phyloP scores from a whole-genome alignment of 2,113 vertebrate genomes.

The Castor canadensis region DNA sequence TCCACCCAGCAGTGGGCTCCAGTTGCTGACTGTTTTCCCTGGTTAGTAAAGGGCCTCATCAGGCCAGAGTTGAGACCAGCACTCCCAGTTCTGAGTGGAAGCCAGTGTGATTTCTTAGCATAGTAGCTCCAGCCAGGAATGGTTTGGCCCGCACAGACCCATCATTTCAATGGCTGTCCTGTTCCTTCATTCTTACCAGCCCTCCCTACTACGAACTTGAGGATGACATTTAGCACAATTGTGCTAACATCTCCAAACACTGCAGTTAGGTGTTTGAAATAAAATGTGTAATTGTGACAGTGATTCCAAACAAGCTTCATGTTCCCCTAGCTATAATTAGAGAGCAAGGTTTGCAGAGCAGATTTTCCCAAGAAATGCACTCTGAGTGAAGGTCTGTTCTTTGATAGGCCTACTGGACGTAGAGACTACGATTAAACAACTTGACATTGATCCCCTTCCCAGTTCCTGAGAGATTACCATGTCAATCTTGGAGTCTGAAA shows the following conservation, averaged over 20 bases:
- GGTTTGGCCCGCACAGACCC: not conserved
- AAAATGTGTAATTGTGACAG: slow-evolving; percentile 68
- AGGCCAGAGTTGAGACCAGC: not conserved
- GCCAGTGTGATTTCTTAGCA: not conserved
- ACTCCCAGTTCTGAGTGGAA: not conserved
- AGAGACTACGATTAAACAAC: not conserved
- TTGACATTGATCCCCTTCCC: not conserved
- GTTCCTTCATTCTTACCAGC: not conserved
- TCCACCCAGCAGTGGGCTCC: not conserved
- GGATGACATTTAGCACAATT: not conserved
- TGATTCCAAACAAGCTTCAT: slow-evolving; percentile 63
- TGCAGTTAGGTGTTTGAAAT: slow-evolving; percentile 69
- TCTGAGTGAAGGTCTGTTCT: slow-evolving; percentile 41
- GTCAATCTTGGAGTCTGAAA: not conserved
- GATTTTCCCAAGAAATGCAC: slow-evolving; percentile 48
- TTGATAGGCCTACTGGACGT: not conserved
- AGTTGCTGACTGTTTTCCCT: not conserved
- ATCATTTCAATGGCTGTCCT: not conserved
- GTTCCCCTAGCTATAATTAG: slow-evolving; percentile 60
- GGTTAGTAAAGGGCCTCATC: not conserved
- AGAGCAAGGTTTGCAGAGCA: slow-evolving; percentile 36
- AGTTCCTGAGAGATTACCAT: not conserved
- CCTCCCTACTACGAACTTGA: not conserved
- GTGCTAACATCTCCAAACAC: slow-evolving; percentile 62
- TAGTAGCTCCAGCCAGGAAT: not conserved